Percentiles rank a stretch among this genome's conserved stretches.
These are phyloP conservation scores for Astreopora myriophthalma DNA, from an alignment of 64 coral and sea anemone species.

Conservation along the genomic window DNA sequence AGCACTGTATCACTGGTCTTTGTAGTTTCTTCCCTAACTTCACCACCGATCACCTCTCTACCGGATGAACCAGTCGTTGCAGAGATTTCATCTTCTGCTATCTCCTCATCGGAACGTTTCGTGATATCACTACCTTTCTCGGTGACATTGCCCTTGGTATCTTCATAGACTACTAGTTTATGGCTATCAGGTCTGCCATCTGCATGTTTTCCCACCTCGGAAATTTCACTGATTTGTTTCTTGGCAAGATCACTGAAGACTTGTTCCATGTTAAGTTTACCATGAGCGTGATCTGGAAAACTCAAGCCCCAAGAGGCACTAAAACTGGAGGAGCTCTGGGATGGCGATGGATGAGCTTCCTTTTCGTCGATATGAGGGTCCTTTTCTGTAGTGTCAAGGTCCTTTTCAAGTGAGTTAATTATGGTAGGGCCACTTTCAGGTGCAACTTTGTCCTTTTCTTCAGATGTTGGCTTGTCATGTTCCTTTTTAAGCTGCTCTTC, in stretches of 20 bases:
- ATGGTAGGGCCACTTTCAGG: neutral
- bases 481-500: slow-evolving; percentile 5
- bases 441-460: neutral
- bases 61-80: neutral
- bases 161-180: neutral
- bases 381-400: neutral
- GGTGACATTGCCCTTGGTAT: neutral
- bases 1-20: neutral
- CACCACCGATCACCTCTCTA: neutral
- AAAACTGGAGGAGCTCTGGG: neutral
- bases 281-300: neutral
- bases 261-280: slow-evolving; percentile 30
- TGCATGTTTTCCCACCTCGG: neutral
- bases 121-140: neutral
- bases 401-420: neutral
- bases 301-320: slow-evolving; percentile 13
- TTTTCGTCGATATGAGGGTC: neutral
- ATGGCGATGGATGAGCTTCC: neutral
- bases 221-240: slow-evolving; percentile 30
- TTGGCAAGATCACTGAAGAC: slow-evolving; percentile 23
- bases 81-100: neutral
- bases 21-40: neutral
- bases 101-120: neutral
- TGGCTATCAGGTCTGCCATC: neutral
- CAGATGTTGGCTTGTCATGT: neutral